Base-by-base conservation (phyloP, 92 coral and sea anemone genomes). In the Isaurus tuberculatus region DNA sequence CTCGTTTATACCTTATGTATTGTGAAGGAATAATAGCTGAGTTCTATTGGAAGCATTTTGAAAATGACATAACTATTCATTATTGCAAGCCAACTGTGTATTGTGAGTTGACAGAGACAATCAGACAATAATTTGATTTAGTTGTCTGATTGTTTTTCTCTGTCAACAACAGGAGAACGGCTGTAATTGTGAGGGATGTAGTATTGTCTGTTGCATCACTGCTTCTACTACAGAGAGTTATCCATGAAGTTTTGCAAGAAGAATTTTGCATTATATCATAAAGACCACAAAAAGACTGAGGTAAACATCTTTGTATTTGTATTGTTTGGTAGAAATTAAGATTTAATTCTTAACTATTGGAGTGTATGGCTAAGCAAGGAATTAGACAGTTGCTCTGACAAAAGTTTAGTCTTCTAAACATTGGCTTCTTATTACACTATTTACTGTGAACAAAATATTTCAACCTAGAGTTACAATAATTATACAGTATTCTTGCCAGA, bases 121-220 rank as follows among this genome's bases (percentile, higher is more conserved):
- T 33, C 81, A 8, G 81, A 27, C 66, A 55, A 55, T 22, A 30
- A 15, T 29, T 49, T 43, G 17, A 0, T 46, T 9, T 46, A 19
- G 65, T 73, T 49, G 80, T 51, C 81, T 75, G 81, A 55, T 31
- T 34, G 31, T 46, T 55, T 36, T 75, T 75, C 81, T 75, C 81
- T 75, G 81, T 22, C 9, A 53, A 75, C 66, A 28, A 31, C 81
- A 75, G 81, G 81, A 75, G 81, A 14, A 32, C 46, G 20, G 67
- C 53, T 75, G 81, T 75, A 32, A 75, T 53, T 75, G 81, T 53
- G 81, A 75, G 66, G 81, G 81, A 25, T 75, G 81, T 75, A 53
- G 81, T 75, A 67, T 53, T 30, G 67, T 66, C n/a, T 31, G 26
- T 75, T 53, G 65, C 81, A 17, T 4, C 81, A 75, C 53, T n/a